Percentiles rank a stretch among this genome's conserved stretches.
Conservation (phyloP, 2,888 invertebrate species). For the Quadroppia sp. region DNA sequence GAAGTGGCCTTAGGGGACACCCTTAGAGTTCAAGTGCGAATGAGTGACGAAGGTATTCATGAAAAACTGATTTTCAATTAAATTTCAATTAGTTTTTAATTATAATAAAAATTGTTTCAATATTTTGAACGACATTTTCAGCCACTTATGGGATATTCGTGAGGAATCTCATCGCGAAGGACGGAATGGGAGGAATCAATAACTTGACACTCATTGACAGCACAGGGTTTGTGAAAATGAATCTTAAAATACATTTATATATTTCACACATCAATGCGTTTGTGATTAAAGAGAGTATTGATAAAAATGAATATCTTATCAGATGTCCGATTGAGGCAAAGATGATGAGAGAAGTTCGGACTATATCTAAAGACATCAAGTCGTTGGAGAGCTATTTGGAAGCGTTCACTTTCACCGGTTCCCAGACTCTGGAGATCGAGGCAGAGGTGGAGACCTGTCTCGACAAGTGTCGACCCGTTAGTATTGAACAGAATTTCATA, state of each 20-base stretch:
- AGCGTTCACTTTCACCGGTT: slow-evolving; percentile 49
- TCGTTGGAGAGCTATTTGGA: slow-evolving; percentile 49
- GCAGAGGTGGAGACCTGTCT: slow-evolving; percentile 49
- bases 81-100: background rate
- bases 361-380: slow-evolving; percentile 47
- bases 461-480: slow-evolving; percentile 48
- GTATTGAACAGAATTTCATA: slow-evolving; percentile 24
- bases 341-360: slow-evolving; percentile 49
- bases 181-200: slow-evolving; percentile 58
- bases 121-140: slow-evolving; percentile 35
- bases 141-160: slow-evolving; percentile 84
- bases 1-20: slow-evolving; percentile 48
- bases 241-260: too few species aligned
- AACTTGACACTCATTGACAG: slow-evolving; percentile 49
- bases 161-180: slow-evolving; percentile 87
- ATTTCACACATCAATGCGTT: too few species aligned
- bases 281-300: too few species aligned
- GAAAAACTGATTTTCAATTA: background rate
- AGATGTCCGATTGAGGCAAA: slow-evolving; percentile 49
- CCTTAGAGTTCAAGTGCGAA: slow-evolving; percentile 48
- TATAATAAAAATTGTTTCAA: background rate
- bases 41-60: slow-evolving; percentile 48
- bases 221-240: slow-evolving; percentile 48
- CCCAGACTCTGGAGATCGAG: slow-evolving; percentile 47
- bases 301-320: too few species aligned